A percentile compares a stretch with the other conserved stretches of the same genome.
phyloP scores from a whole-genome alignment of 2,797 vertebrate species.

The Thamnophis elegans region DNA sequence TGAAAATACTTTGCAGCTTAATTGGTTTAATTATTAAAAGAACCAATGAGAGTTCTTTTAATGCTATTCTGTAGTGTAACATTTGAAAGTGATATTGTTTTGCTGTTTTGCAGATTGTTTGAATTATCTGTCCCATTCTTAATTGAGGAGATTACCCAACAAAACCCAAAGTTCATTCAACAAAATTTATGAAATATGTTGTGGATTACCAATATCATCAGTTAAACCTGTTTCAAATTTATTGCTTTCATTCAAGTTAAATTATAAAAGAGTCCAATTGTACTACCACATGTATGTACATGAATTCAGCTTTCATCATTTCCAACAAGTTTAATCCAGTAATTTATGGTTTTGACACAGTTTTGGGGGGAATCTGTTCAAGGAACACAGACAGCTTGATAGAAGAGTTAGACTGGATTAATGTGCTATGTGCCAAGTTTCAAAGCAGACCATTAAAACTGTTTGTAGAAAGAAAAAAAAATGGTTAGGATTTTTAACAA shows the following conservation, averaged over 20 bases:
- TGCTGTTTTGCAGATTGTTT: constrained; percentile 71
- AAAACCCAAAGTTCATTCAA: constrained; percentile 77
- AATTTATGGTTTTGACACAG: constrained; percentile 78
- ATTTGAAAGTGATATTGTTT: constrained; percentile 63
- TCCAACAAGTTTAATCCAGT: constrained; percentile 76
- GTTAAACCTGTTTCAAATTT: constrained; percentile 82
- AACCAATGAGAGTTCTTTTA: constrained; percentile 13
- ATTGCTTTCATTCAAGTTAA: constrained; percentile 81
- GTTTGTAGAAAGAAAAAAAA: constrained; percentile 57
- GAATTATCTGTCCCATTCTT: constrained; percentile 71
- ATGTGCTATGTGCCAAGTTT: constrained; percentile 59
- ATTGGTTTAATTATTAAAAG: constrained; percentile 59
- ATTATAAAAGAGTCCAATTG: constrained; percentile 80
- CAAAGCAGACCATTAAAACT: constrained; percentile 56
- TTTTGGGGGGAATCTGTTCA: constrained; percentile 71
- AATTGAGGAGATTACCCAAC: constrained; percentile 77
- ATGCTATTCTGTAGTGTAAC: constrained; percentile 56
- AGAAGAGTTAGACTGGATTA: constrained; percentile 69
- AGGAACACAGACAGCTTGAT: constrained; percentile 71
- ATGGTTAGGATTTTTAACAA: constrained; percentile 55
- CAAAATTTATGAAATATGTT: constrained; percentile 78
- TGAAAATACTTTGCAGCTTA: constrained; percentile 44
- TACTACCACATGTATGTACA: constrained; percentile 79
- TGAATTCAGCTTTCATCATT: constrained; percentile 78
- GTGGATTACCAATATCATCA: constrained; percentile 78